Conservation (phyloP, 2,797 vertebrate genomes). For the Cynopterus sphinx region DNA sequence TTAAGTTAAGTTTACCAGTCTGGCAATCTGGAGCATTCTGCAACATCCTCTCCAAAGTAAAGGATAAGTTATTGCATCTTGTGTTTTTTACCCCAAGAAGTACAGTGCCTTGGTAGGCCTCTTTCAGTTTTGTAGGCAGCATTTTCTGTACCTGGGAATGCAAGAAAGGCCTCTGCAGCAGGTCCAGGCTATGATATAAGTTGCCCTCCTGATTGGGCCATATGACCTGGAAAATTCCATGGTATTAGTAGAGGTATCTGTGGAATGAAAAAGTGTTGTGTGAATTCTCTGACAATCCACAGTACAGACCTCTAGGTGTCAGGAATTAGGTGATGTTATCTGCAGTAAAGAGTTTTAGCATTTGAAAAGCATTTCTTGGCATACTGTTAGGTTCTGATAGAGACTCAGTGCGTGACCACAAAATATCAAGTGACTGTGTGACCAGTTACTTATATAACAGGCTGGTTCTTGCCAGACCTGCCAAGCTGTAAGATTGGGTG, state of each 20-base stretch:
- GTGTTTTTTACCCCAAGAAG: neutral
- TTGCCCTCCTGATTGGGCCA: neutral
- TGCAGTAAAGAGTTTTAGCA: neutral
- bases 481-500: neutral
- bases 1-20: neutral
- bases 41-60: neutral
- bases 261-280: neutral
- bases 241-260: neutral
- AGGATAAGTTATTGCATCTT: neutral
- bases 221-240: neutral
- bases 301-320: neutral
- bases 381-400: neutral
- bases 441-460: neutral
- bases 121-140: neutral
- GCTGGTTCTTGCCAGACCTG: neutral
- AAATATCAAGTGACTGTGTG: neutral
- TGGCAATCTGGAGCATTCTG: neutral
- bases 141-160: neutral
- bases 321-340: neutral
- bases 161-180: neutral
- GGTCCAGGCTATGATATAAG: neutral
- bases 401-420: neutral
- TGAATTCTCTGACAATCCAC: neutral
- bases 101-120: neutral
- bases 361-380: constrained; percentile 16